Evolutionary conservation across 2,888 invertebrate genomes (phyloP).

Genomic region (Adelognathus sp.): DNA sequence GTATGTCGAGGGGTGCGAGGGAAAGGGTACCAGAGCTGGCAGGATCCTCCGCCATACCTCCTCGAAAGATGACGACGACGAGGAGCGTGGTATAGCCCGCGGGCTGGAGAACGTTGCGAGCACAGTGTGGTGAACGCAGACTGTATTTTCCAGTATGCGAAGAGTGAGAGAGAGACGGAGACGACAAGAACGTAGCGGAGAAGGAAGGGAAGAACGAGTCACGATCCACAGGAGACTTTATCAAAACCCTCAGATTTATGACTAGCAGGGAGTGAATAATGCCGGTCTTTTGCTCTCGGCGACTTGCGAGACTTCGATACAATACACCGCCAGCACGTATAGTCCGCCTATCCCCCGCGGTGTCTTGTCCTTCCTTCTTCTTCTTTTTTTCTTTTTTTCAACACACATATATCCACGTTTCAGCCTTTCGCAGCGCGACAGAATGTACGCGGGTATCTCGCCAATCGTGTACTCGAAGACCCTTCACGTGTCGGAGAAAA

Average conservation of each 20-base stretch:
- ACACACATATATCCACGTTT: neutral
- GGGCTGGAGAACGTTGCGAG: conserved; percentile 49
- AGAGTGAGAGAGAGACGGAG: neutral
- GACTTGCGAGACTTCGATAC: conserved; percentile 31
- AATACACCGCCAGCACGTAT: conserved; percentile 15
- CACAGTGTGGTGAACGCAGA: neutral
- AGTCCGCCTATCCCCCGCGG: neutral
- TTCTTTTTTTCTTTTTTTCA: neutral
- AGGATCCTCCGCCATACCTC: neutral
- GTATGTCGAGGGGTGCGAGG: neutral
- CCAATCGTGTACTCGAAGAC: neutral
- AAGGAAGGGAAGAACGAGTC: conserved; percentile 26
- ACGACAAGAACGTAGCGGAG: conserved; percentile 7
- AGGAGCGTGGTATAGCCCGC: conserved; percentile 48
- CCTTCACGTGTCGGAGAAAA: neutral
- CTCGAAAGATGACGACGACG: conserved; percentile 55
- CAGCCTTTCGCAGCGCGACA: neutral
- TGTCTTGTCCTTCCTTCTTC: neutral
- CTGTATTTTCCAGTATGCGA: conserved; percentile 1
- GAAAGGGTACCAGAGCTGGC: neutral
- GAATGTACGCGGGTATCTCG: neutral
- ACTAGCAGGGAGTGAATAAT: conserved; percentile 58
- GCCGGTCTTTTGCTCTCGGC: conserved; percentile 58
- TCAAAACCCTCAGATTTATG: conserved; percentile 71
- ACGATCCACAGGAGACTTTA: conserved; percentile 63